A percentile compares a stretch with the other conserved stretches of the same genome.
phyloP scores from a whole-genome alignment of 64 coral and sea anemone species.

The Porites australiensis region DNA sequence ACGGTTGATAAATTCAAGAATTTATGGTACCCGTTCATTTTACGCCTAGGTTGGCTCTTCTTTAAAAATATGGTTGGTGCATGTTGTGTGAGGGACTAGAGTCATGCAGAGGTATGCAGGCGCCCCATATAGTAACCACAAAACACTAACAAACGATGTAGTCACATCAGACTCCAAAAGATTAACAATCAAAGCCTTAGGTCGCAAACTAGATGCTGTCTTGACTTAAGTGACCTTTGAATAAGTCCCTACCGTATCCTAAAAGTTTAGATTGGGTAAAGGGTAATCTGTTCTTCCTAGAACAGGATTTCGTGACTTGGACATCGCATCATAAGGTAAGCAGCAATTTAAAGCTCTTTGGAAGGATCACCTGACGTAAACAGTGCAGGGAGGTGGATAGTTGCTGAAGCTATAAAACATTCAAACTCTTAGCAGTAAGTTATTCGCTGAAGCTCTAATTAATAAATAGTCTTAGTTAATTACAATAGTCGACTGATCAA shows the following conservation, averaged over 20 bases:
- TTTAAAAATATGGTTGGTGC: slow-evolving; percentile 19
- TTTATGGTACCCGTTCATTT: neutral
- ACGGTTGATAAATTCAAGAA: neutral
- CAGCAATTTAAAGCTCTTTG: neutral
- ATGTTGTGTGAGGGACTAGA: neutral
- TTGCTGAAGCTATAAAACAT: too few species aligned
- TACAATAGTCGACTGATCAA: too few species aligned
- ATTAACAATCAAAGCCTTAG: neutral
- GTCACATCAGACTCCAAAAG: neutral
- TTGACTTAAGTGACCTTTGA: too few species aligned
- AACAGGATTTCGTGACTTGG: slow-evolving; percentile 1
- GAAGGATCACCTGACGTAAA: neutral
- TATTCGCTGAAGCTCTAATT: too few species aligned
- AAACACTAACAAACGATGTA: neutral
- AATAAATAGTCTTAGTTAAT: too few species aligned
- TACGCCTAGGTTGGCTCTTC: slow-evolving; percentile 3
- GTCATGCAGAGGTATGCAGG: slow-evolving; percentile 5
- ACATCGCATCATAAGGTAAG: neutral
- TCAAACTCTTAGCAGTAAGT: too few species aligned
- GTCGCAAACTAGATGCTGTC: neutral
- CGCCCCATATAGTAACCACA: neutral
- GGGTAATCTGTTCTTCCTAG: too few species aligned
- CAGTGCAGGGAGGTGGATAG: neutral
- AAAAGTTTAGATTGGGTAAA: too few species aligned
- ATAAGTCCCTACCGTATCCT: too few species aligned